These are phyloP conservation scores for Euplexia lucipara DNA, from an alignment of 2,888 invertebrate genomes.

Conservation along the genomic window DNA sequence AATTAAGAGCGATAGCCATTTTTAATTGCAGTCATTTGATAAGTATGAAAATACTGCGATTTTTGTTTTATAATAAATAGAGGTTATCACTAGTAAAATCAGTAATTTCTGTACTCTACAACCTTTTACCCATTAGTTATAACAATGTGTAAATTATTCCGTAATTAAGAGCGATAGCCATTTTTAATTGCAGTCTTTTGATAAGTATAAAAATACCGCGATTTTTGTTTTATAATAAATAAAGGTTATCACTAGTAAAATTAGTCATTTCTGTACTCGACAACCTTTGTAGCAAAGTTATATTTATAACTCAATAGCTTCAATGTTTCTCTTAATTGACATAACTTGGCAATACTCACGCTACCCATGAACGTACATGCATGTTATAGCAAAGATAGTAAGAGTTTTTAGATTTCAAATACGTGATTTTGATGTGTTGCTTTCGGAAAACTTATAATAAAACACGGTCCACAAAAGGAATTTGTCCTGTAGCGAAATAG, in stretches of 20 bases:
- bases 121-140: slow-evolving; percentile 5
- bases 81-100: slow-evolving; percentile 29
- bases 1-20: not conserved
- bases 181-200: slow-evolving; percentile 15
- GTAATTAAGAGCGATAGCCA: not conserved
- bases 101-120: slow-evolving; percentile 12
- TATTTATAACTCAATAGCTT: slow-evolving; percentile 22
- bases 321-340: slow-evolving; percentile 32
- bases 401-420: slow-evolving; percentile 2
- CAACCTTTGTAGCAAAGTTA: slow-evolving; percentile 13
- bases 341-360: slow-evolving; percentile 40
- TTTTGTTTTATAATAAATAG: slow-evolving; percentile 9
- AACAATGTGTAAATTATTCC: slow-evolving; percentile 8
- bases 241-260: slow-evolving; percentile 28
- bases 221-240: slow-evolving; percentile 5
- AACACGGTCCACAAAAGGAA: no score
- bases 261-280: slow-evolving; percentile 7
- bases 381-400: slow-evolving; percentile 1
- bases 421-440: not conserved
- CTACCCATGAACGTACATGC: not conserved
- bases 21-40: slow-evolving; percentile 15
- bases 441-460: no score
- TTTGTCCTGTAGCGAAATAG: not conserved
- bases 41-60: slow-evolving; percentile 4
- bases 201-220: slow-evolving; percentile 6